A percentile compares a stretch with the other conserved stretches of the same genome.
Conservation (phyloP, 2,113 vertebrate genomes). For the Otus sunia region DNA sequence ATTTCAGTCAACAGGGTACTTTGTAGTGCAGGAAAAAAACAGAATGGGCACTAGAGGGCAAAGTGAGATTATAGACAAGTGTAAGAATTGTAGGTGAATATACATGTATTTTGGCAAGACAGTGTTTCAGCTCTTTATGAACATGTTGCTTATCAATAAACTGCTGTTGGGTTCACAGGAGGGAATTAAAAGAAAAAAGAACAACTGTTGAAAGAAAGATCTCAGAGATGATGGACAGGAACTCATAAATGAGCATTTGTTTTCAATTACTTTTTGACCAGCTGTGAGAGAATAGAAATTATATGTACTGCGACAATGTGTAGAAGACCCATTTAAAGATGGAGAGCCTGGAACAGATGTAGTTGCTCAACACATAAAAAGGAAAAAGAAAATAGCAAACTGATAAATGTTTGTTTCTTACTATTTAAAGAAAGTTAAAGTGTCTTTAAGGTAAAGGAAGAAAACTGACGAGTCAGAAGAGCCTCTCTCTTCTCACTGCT, state of each 20-base stretch:
- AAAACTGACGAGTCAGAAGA: background rate
- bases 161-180: background rate
- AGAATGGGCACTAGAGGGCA: constrained; percentile 54
- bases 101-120: background rate
- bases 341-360: background rate
- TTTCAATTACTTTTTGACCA: background rate
- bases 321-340: background rate
- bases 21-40: background rate
- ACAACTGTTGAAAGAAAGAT: background rate
- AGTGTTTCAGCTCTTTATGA: background rate
- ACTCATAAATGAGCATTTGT: background rate
- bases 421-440: background rate
- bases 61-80: constrained; percentile 15
- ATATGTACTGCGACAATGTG: background rate
- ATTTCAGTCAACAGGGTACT: background rate
- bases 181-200: background rate
- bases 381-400: background rate
- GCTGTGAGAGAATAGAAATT: background rate
- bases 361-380: background rate
- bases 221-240: background rate
- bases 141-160: background rate
- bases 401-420: background rate
- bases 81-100: background rate
- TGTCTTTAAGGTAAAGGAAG: background rate
- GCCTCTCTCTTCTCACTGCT: background rate